Evolutionary conservation across 1,140 invertebrate species (phyloP), one percentile per base, ranked within the genome.

Genomic region (Monomorium pharaonis): DNA sequence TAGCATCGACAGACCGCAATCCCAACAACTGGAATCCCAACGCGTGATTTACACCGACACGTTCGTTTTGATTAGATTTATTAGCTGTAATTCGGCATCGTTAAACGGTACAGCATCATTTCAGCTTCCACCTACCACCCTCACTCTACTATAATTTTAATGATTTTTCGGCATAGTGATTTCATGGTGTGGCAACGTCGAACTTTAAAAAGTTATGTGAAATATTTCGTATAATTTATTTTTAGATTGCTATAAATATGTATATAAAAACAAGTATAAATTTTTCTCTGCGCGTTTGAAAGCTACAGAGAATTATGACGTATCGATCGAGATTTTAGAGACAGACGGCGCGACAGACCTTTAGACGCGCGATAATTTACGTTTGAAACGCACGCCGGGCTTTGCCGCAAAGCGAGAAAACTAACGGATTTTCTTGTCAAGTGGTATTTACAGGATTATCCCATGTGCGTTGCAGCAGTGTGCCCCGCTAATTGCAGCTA

Each of bases 401-500:
- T 67, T 78, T 14, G 33, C 18, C 24, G 44, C 47, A 69, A 51
- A 69, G n/a, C 63, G 51, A 81, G 49, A 42, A 72, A 58, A 58
- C n/a, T 72, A 58, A 72, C 78, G 9, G 67, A 72, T 83, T 74
- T 47, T 58, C n/a, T 24, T 14, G 27, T 56, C 67, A 47, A 37
- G n/a, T 10, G 51, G 18, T 83, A 83, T 83, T 83, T 72, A 83
- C 42, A 37, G 27, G n/a, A 69, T 58, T 69, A 74, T 51, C 18
- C 44, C 10, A 72, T 44, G 65, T 58, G 16, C 78, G 37, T 5
- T 24, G 47, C 49, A 37, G 69, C 49, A 44, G 27, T 42, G 56
- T 42, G 44, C 33, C 42, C 70, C 69, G 87, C 75, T 89, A 88
- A 77, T 56, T 51, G 74, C 47, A 58, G 74, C 75, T 86, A 89